Percentiles rank a stretch among this genome's conserved stretches.
Conservation (phyloP, 2,888 invertebrate genomes). For the Biston betularia region DNA sequence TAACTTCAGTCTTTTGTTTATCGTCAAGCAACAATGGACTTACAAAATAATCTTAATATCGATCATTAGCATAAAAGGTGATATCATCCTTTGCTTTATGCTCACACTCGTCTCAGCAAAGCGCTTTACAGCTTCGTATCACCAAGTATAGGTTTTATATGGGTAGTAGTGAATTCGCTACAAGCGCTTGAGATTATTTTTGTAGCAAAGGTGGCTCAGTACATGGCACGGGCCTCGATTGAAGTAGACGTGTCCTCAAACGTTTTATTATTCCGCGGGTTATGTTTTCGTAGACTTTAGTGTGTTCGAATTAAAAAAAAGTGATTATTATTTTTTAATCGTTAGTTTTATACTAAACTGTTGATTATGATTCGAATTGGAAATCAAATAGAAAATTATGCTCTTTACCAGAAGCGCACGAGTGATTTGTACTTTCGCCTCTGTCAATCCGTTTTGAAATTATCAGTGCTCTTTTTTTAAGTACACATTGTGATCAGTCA, state of each 20-base stretch:
- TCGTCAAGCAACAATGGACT: conserved; percentile 9
- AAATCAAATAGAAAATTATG: conserved; percentile 38
- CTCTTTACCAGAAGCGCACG: conserved; percentile 69
- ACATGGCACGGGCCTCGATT: conserved; percentile 66
- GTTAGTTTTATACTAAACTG: conserved; percentile 26
- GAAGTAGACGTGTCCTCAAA: conserved; percentile 62
- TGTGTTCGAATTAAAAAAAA: conserved; percentile 32
- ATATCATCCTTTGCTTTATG: conserved; percentile 27
- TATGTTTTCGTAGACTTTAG: conserved; percentile 52
- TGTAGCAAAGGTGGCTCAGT: conserved; percentile 60
- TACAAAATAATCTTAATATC: conserved; percentile 20
- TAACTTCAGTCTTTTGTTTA: conserved; percentile 31
- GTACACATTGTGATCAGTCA: background rate
- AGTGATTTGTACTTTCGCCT: conserved; percentile 76
- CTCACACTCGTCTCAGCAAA: conserved; percentile 37
- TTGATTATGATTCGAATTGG: conserved; percentile 26
- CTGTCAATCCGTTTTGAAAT: conserved; percentile 49
- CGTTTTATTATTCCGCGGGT: conserved; percentile 55
- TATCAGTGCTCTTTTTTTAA: conserved; percentile 19
- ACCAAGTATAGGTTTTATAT: conserved; percentile 37
- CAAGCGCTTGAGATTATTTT: conserved; percentile 60
- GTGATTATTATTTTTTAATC: conserved; percentile 33
- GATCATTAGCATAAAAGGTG: conserved; percentile 27
- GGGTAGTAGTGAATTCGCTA: conserved; percentile 47
- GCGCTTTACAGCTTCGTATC: conserved; percentile 52